Percentiles rank a stretch among this genome's conserved stretches.
phyloP scores from a whole-genome alignment of 2,113 vertebrate genomes.

The Cervus canadensis region DNA sequence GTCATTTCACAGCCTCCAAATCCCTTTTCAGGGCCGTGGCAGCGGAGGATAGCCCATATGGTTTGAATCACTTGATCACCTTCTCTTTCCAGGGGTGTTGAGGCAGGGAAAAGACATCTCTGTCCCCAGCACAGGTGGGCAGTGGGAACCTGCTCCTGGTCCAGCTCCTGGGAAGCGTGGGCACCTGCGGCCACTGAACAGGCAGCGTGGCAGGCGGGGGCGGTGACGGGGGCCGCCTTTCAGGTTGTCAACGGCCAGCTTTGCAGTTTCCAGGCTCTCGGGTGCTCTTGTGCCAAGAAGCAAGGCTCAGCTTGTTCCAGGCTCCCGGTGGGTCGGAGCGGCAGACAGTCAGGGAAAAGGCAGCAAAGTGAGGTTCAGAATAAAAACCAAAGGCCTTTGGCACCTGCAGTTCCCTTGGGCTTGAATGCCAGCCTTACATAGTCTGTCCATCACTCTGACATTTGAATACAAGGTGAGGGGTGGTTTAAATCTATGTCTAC shows the following conservation, averaged over 20 bases:
- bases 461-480: not conserved
- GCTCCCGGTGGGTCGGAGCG: not conserved
- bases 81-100: not conserved
- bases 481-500: not conserved
- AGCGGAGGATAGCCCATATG: not conserved
- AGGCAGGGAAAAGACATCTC: not conserved
- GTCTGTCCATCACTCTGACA: too few relatives aligned
- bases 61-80: fast-evolving
- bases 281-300: not conserved
- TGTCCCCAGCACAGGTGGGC: not conserved
- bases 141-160: fast-evolving
- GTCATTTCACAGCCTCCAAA: not conserved
- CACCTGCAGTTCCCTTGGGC: fast-evolving
- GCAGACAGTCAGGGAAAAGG: too few relatives aligned
- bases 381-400: not conserved
- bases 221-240: too few relatives aligned
- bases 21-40: not conserved
- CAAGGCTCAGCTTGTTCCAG: too few relatives aligned
- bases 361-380: not conserved
- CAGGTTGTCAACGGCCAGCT: fast-evolving
- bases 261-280: too few relatives aligned
- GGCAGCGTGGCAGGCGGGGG: not conserved
- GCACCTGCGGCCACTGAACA: fast-evolving
- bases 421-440: fast-evolving
- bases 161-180: fast-evolving